These are phyloP conservation scores for Siniperca undulata DNA, from an alignment of 2,797 vertebrate species.

Conservation along the genomic window DNA sequence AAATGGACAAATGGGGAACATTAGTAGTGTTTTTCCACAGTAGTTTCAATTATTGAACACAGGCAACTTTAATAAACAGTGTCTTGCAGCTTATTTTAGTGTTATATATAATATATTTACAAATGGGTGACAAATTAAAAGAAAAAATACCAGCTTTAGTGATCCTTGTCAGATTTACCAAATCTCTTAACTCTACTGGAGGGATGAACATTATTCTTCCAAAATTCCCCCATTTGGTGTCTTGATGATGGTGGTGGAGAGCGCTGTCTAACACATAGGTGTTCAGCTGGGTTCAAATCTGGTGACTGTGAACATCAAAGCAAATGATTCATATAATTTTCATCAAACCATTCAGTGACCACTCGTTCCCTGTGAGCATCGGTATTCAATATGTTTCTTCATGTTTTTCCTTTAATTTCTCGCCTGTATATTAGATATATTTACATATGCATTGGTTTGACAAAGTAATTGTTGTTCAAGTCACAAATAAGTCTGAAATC, in stretches of 20 bases:
- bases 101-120: background rate
- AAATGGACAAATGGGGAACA: background rate
- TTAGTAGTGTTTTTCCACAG: background rate
- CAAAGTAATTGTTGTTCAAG: background rate
- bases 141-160: background rate
- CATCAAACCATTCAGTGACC: constrained; percentile 25
- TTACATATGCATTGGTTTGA: background rate
- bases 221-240: background rate
- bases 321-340: too few species aligned
- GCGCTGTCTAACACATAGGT: too few species aligned
- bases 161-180: background rate
- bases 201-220: background rate
- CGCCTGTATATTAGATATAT: background rate
- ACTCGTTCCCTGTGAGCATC: background rate
- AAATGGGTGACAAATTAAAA: background rate
- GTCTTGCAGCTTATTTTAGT: background rate
- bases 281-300: too few species aligned
- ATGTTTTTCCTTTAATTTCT: background rate
- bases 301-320: too few species aligned
- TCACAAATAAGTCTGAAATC: background rate
- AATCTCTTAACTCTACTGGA: background rate
- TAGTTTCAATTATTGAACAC: constrained; percentile 18
- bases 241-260: background rate
- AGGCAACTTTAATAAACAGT: background rate
- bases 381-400: constrained; percentile 6